A percentile compares a stretch with the other conserved stretches of the same genome.
phyloP scores from a whole-genome alignment of 2,113 vertebrate species.

The Zapus hudsonius region DNA sequence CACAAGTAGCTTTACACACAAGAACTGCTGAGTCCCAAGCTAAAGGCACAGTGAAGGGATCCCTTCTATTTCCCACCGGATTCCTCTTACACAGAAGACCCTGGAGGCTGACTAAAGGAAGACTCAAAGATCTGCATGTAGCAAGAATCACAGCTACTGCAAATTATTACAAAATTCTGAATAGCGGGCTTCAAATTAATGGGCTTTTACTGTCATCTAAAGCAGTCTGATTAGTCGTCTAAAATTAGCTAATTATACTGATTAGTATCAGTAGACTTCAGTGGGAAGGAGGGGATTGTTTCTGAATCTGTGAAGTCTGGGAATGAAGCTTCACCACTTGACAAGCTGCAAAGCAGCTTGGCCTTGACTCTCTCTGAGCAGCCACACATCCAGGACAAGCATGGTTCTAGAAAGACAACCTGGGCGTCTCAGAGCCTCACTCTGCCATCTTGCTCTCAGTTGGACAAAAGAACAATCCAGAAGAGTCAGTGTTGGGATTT shows the following conservation, averaged over 20 bases:
- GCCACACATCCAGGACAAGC: not conserved
- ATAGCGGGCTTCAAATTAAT: conserved; percentile 62
- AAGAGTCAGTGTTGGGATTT: conserved; percentile 41
- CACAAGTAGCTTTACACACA: not conserved
- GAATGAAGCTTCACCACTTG: not conserved
- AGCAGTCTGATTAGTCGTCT: conserved; percentile 66
- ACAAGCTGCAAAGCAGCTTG: conserved; percentile 21
- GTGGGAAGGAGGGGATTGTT: conserved; percentile 52
- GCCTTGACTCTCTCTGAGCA: not conserved
- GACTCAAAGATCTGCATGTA: not conserved
- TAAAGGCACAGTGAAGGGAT: conserved; percentile 68
- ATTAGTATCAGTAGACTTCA: conserved; percentile 48
- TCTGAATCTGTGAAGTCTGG: not conserved
- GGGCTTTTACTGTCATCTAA: conserved; percentile 48
- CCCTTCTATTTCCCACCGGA: conserved; percentile 26
- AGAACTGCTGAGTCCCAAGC: conserved; percentile 52
- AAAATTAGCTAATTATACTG: conserved; percentile 69
- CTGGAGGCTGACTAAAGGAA: conserved; percentile 30
- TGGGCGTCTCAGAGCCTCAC: not conserved
- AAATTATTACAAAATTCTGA: conserved; percentile 41
- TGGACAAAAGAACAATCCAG: conserved; percentile 28
- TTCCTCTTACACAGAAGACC: conserved; percentile 46
- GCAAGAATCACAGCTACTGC: not conserved
- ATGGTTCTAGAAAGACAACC: not conserved
- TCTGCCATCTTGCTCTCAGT: not conserved